These are phyloP conservation scores for Drosophila austrosaltans DNA, from an alignment of 2,888 invertebrate genomes.

Conservation along the genomic window DNA sequence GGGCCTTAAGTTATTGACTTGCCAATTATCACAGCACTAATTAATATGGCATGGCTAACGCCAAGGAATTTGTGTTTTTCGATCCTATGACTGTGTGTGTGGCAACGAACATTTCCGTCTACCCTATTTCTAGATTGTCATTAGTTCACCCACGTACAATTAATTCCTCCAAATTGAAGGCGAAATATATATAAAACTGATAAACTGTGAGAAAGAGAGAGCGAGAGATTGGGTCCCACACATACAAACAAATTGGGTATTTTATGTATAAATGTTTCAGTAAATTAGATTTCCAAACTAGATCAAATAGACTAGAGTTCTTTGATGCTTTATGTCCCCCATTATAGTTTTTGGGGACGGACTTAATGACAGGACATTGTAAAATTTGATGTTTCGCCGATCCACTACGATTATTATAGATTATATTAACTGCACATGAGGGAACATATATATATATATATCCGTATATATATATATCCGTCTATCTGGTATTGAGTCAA, in stretches of 20 bases:
- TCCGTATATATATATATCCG: neutral
- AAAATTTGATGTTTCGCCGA: neutral
- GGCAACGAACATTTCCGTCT: slow-evolving; percentile 15
- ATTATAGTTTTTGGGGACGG: neutral
- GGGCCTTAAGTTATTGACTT: slow-evolving; percentile 4
- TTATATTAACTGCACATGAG: slow-evolving; percentile 7
- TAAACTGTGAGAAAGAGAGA: neutral
- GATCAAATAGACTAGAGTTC: slow-evolving; percentile 8
- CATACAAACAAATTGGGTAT: neutral
- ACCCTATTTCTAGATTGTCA: slow-evolving; percentile 9
- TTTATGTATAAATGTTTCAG: slow-evolving; percentile 5
- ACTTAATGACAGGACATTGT: slow-evolving; percentile 10
- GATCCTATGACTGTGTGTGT: neutral
- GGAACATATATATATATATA: neutral
- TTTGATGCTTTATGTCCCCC: slow-evolving; percentile 6
- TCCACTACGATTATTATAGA: neutral
- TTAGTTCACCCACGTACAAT: neutral
- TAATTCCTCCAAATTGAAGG: neutral
- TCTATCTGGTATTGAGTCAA: neutral
- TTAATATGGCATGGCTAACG: slow-evolving; percentile 7
- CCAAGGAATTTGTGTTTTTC: slow-evolving; percentile 9
- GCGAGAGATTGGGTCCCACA: neutral
- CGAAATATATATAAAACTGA: no score
- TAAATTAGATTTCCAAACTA: slow-evolving; percentile 13
- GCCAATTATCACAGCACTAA: slow-evolving; percentile 20